Conservation (phyloP, 2,888 invertebrate genomes). For the Polymixis lichenea region DNA sequence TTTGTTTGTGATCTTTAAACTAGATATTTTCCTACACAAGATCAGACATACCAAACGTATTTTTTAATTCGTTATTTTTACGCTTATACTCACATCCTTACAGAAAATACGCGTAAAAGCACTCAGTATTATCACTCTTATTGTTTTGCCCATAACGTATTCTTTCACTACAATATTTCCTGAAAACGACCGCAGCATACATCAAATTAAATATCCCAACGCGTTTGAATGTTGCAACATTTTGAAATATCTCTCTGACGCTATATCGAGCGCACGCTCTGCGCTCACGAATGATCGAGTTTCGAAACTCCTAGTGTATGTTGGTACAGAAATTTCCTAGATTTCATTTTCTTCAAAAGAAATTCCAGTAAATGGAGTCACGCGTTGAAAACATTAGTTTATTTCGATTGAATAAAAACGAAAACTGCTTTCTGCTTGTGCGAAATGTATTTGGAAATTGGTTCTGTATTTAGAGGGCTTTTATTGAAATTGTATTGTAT, state of each 20-base stretch:
- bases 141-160: constrained; percentile 20
- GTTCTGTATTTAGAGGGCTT: constrained; percentile 44
- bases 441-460: constrained; percentile 47
- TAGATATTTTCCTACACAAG: not conserved
- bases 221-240: constrained; percentile 46
- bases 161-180: constrained; percentile 37
- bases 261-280: constrained; percentile 43
- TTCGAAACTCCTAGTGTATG: constrained; percentile 39
- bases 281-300: constrained; percentile 60
- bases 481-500: constrained; percentile 50
- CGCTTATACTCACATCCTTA: not conserved
- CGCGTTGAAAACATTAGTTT: constrained; percentile 64
- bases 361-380: constrained; percentile 60
- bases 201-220: constrained; percentile 58
- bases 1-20: not conserved
- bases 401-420: constrained; percentile 63
- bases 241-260: constrained; percentile 46
- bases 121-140: constrained; percentile 10
- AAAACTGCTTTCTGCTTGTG: constrained; percentile 49
- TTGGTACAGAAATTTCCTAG: constrained; percentile 41
- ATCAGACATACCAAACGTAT: no score
- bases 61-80: not conserved
- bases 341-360: constrained; percentile 62
- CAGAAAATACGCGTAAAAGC: constrained; percentile 4
- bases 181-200: constrained; percentile 32